Conservation (phyloP, 2,113 vertebrate species). For the Toxostoma redivivum region DNA sequence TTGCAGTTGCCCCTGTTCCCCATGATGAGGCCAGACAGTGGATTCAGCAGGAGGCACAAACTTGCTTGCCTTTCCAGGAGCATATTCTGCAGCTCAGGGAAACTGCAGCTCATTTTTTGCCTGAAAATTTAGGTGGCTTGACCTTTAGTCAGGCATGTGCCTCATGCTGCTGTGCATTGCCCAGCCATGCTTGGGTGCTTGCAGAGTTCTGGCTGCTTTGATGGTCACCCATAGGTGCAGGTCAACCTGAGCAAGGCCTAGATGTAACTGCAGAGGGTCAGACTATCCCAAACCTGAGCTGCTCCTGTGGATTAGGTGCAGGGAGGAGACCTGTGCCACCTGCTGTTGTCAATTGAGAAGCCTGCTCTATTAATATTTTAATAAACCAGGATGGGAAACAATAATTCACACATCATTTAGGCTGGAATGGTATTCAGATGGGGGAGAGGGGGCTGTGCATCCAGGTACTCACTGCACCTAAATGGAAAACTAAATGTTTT, state of each 20-base stretch:
- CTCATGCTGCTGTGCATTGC: neutral
- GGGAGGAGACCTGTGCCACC: too few species aligned
- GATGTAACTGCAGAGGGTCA: neutral
- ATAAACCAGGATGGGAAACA: neutral
- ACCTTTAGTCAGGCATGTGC: too few species aligned
- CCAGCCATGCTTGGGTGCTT: fast-evolving
- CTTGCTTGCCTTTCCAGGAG: too few species aligned
- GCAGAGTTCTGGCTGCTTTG: neutral
- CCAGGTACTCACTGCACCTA: neutral
- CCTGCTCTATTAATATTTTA: neutral
- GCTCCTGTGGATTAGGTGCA: fast-evolving
- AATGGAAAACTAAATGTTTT: neutral
- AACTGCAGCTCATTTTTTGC: neutral
- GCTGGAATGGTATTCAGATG: neutral
- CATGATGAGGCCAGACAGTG: fast-evolving
- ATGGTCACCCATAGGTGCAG: neutral
- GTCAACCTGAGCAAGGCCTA: too few species aligned
- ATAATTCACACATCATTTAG: neutral
- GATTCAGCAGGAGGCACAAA: fast-evolving
- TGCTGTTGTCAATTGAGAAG: neutral
- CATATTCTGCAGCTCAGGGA: neutral
- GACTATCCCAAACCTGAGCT: neutral
- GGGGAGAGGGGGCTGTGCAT: neutral
- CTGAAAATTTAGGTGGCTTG: neutral
- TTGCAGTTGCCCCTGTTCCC: too few species aligned